A percentile compares a stretch with the other conserved stretches of the same genome.
These are phyloP conservation scores for Umimayanthus chanpuru DNA, from an alignment of 92 coral and sea anemone genomes.

Conservation along the genomic window DNA sequence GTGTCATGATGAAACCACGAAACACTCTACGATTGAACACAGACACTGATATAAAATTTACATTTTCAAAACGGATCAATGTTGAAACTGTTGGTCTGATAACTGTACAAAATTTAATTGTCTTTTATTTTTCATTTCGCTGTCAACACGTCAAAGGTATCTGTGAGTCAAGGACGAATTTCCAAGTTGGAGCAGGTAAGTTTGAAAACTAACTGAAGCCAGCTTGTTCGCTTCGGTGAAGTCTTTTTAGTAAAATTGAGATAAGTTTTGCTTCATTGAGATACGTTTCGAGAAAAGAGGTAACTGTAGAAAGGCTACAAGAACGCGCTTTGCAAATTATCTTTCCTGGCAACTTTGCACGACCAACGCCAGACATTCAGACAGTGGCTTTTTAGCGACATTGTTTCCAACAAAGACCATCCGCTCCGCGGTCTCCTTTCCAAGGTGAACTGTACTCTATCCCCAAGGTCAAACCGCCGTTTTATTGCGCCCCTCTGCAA, in stretches of 20 bases:
- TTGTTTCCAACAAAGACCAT: too few relatives aligned
- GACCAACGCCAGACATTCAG: too few relatives aligned
- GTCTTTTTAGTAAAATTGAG: background rate
- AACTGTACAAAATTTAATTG: background rate
- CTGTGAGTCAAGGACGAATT: slow-evolving; percentile 77
- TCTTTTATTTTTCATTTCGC: background rate
- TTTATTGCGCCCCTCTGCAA: too few relatives aligned
- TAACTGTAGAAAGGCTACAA: background rate
- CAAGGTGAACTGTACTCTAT: too few relatives aligned
- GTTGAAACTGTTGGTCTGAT: background rate
- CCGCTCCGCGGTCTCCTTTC: too few relatives aligned
- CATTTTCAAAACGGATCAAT: background rate
- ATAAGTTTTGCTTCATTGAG: background rate
- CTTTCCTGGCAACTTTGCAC: too few relatives aligned
- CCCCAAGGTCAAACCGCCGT: too few relatives aligned
- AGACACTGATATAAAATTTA: background rate
- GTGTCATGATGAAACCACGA: background rate
- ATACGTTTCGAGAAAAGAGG: background rate
- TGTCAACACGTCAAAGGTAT: slow-evolving; percentile 54
- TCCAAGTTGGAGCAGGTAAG: slow-evolving; percentile 88
- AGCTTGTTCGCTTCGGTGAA: background rate
- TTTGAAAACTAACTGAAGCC: background rate
- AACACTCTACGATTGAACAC: background rate
- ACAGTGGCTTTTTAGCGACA: too few relatives aligned
- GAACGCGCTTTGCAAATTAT: too few relatives aligned